Evolutionary conservation across 2,797 vertebrate species (phyloP), one percentile per base, ranked within the genome.

Genomic region (Chaunax sp.): DNA sequence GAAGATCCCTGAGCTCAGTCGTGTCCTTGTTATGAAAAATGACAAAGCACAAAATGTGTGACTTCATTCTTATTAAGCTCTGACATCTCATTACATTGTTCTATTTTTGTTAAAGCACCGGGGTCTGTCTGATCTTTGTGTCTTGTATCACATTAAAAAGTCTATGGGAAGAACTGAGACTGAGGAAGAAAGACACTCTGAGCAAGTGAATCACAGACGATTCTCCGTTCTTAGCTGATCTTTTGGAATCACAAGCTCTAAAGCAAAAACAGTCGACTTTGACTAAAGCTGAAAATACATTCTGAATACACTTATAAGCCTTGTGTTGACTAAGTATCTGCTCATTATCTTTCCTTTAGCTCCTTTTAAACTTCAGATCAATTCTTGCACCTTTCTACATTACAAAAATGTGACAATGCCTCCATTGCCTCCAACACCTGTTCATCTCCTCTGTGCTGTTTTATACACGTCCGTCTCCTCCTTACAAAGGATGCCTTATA

Each of bases 51-150:
- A 71, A 16, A 61, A 63, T 61, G 46, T 78, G 64, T 69, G 45
- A 72, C 61, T 72, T 72, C 61, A 75, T 83, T 82, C 76, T 75
- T 72, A 60, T 56, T 64, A 65, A 74, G 64, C 30, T 49, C 41
- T 43, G 69, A 72, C 53, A 66, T 61, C 67, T 88, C 55, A 75
- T 76, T 56, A 73, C 4, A 58, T 62, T 70, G 57, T 65, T 80
- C 76, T 81, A 83, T 82, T 83, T 85, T 78, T 58, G 43, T 55
- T 11, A 63, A 65, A 60, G 70, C 50, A 18, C 41, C 0, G 18
- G 2, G 26, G 30, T 25, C 38, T 15, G 38, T 40, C 38, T 15
- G 38, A 40, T 75, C 64, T 70, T 55, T 81, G 51, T 30, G 45
- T 59, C 62, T 78, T 40, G 46, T 57, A 60, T 74, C 49, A 58